A percentile compares a stretch with the other conserved stretches of the same genome.
phyloP scores from a whole-genome alignment of 1,140 invertebrate genomes.

The Drosophila sulfurigaster region DNA sequence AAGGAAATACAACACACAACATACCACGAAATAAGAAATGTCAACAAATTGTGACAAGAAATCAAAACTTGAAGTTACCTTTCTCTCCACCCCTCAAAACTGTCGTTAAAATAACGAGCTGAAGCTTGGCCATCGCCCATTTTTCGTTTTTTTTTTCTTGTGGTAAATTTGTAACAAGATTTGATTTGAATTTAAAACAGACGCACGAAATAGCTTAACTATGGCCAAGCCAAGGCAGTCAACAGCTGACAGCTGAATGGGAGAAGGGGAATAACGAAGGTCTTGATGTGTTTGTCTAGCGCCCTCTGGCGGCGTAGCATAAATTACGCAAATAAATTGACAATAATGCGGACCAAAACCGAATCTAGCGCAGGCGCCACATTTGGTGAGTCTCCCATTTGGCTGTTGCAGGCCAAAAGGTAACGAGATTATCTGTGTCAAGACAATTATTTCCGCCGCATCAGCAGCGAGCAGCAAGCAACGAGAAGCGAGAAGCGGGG shows the following conservation, averaged over 20 bases:
- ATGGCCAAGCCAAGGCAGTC: conserved; percentile 47
- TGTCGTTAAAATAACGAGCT: conserved; percentile 56
- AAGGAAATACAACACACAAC: conserved; percentile 6
- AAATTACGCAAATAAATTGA: conserved; percentile 84
- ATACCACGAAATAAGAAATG: conserved; percentile 70
- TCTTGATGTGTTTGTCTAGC: conserved; percentile 48
- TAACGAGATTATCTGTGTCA: conserved; percentile 84
- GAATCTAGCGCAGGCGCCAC: conserved; percentile 24
- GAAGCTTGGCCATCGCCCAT: background rate
- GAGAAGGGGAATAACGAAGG: conserved; percentile 1
- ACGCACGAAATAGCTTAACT: conserved; percentile 65
- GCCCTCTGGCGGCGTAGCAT: conserved; percentile 63
- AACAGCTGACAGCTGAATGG: conserved; percentile 49
- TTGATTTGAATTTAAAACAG: conserved; percentile 84
- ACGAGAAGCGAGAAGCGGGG: background rate
- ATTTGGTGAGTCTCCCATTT: background rate
- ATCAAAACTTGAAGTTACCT: conserved; percentile 62
- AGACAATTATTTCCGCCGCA: conserved; percentile 84
- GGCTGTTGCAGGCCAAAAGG: conserved; percentile 56
- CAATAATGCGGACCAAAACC: conserved; percentile 61
- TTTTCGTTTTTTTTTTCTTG: conserved; percentile 21
- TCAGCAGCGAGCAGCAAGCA: conserved; percentile 50
- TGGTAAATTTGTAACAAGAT: conserved; percentile 76
- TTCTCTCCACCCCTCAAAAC: background rate
- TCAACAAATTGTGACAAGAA: conserved; percentile 83